Evolutionary conservation across 92 coral and sea anemone genomes (phyloP).

Genomic region (Umimayanthus kanabou): DNA sequence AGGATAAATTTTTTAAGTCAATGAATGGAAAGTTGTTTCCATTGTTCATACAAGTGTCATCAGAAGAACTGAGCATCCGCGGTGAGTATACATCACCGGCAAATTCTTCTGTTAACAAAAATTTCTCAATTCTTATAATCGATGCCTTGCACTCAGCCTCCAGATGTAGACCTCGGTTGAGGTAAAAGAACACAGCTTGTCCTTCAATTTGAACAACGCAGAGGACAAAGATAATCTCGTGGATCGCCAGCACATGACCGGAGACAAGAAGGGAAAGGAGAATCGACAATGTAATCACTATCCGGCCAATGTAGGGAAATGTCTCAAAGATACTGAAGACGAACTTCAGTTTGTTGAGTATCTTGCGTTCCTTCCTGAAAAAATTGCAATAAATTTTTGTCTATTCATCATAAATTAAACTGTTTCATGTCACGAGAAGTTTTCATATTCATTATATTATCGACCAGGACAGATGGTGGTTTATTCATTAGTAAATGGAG

Average conservation of each 20-base stretch:
- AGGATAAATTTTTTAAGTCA: not conserved
- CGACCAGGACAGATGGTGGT: too few relatives aligned
- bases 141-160: constrained; percentile 13
- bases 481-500: too few relatives aligned
- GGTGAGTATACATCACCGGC: not conserved
- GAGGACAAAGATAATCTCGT: not conserved
- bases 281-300: not conserved
- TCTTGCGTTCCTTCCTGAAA: constrained; percentile 13
- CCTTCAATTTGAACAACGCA: not conserved
- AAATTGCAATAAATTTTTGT: too few relatives aligned
- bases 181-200: not conserved
- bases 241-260: not conserved
- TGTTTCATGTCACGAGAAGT: not conserved
- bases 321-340: constrained; percentile 17
- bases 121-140: not conserved
- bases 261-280: not conserved
- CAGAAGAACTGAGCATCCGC: not conserved
- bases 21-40: not conserved
- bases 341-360: constrained; percentile 15
- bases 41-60: too few relatives aligned
- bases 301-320: not conserved
- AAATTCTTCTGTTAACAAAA: not conserved
- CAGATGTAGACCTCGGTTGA: constrained; percentile 2
- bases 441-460: not conserved
- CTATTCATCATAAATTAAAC: not conserved